Conservation (phyloP, 2,113 vertebrate genomes). For the Silurus asotus region DNA sequence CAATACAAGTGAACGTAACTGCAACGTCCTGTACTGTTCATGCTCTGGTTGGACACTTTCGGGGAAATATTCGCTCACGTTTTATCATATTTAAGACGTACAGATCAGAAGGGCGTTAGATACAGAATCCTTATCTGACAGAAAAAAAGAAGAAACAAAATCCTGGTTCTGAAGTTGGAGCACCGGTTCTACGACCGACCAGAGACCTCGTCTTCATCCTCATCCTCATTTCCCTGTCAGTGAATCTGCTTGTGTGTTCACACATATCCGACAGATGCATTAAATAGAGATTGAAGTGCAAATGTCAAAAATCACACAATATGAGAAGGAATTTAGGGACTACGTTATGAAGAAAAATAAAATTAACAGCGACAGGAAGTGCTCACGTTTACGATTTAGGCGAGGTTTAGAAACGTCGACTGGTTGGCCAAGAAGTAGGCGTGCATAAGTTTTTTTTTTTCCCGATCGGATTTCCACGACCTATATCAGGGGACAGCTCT, state of each 20-base stretch:
- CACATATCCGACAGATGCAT: slow-evolving; percentile 14
- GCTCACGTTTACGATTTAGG: no score
- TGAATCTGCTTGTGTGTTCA: background rate
- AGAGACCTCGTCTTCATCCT: background rate
- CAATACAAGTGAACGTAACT: background rate
- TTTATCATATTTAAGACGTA: no score
- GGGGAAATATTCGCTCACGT: no score
- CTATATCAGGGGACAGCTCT: slow-evolving; percentile 36
- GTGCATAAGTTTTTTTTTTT: slow-evolving; percentile 4
- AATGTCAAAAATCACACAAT: background rate
- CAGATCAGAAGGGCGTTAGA: no score
- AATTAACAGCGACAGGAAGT: no score
- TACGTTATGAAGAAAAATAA: background rate
- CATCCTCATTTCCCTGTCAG: background rate
- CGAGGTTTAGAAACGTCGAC: slow-evolving; percentile 35
- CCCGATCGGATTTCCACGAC: slow-evolving; percentile 12
- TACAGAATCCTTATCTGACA: no score
- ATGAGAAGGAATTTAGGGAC: background rate
- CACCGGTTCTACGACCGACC: background rate
- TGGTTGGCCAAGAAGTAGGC: slow-evolving; percentile 8
- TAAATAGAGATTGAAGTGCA: background rate
- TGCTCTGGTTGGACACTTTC: no score
- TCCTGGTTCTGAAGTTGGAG: background rate
- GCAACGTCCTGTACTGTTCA: background rate
- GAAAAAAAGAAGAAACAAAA: no score